A percentile compares a stretch with the other conserved stretches of the same genome.
Evolutionary conservation across 1,140 invertebrate genomes (phyloP).

Genomic region (Telenomus remus): DNA sequence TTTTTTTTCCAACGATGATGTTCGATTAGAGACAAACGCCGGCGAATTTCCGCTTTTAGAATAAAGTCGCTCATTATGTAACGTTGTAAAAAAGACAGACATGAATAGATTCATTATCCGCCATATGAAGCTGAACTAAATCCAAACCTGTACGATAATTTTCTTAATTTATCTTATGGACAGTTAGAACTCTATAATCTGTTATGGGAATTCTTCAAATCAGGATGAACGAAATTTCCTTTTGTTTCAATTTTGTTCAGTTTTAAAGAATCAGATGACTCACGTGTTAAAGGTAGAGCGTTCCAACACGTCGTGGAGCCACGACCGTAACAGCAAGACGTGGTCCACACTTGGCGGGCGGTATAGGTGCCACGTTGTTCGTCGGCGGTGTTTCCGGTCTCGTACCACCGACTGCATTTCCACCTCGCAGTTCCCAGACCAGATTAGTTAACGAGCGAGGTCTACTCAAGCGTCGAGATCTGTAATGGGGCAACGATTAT

Average conservation of each 20-base stretch:
- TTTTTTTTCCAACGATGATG: constrained; percentile 32
- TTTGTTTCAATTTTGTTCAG: too few relatives aligned
- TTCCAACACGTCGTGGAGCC: constrained; percentile 73
- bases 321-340: constrained; percentile 73
- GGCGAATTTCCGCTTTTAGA: constrained; percentile 35
- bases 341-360: constrained; percentile 71
- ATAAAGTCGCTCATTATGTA: constrained; percentile 27
- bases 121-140: background rate
- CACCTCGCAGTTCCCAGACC: constrained; percentile 85
- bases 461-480: constrained; percentile 82
- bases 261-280: constrained; percentile 46
- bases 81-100: constrained; percentile 6
- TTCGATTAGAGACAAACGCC: constrained; percentile 24
- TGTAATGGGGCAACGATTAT: constrained; percentile 28
- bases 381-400: constrained; percentile 74
- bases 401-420: constrained; percentile 71
- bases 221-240: too few relatives aligned
- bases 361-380: constrained; percentile 69
- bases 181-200: too few relatives aligned
- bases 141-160: too few relatives aligned
- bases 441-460: constrained; percentile 90
- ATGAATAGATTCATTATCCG: constrained; percentile 27
- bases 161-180: too few relatives aligned
- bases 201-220: too few relatives aligned
- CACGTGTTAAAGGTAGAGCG: constrained; percentile 75